Base-by-base conservation (phyloP, 2,797 vertebrate genomes). In the Sarcoramphus papa region DNA sequence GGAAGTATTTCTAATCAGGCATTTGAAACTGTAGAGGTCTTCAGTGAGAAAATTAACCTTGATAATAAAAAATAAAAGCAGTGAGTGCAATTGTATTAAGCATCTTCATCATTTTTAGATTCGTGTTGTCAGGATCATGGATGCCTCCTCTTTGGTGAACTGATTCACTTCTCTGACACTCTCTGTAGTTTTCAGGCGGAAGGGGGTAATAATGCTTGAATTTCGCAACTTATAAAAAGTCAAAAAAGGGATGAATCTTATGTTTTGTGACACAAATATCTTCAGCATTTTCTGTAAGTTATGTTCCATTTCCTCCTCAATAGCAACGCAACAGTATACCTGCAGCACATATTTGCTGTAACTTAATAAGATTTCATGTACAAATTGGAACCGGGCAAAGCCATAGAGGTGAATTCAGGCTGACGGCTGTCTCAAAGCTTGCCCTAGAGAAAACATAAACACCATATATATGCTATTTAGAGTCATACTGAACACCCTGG, bases 41-140 rank as follows among this genome's bases (percentile, higher is more conserved):
- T 96, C 63, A 79, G 28, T 73, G 57, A 78, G 50, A 89, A 97
- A 96, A 85, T 90, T 84, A 94, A 96, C 51, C 22, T 80, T 30
- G 80, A 64, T 35, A 65, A 92, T 40, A 59, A 81, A 74, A 90
- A 70, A n/a, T 23, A 37, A 74, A 92, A 89, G 2, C 56, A 50
- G 16, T 48, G 13, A 96, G 70, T 75, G 7, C 10, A 76, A 77
- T 90, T 93, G 40, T 77, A 59, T 88, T 77, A 77, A 77, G 30
- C 22, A 41, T 24, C 69, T 79, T 89, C 25, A 87, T 90, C 57
- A 88, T 92, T 96, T 47, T 88, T 37, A 91, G 25, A 60, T 75
- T 31, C 53, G 6, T 65, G 30, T n/a, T 54, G 10, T 45, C 40
- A 72, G 50, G 75, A 83, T 70, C 72, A 69, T 17, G 14, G 45